These are phyloP conservation scores for Porites lutea DNA, from an alignment of 64 coral and sea anemone genomes.

Conservation along the genomic window DNA sequence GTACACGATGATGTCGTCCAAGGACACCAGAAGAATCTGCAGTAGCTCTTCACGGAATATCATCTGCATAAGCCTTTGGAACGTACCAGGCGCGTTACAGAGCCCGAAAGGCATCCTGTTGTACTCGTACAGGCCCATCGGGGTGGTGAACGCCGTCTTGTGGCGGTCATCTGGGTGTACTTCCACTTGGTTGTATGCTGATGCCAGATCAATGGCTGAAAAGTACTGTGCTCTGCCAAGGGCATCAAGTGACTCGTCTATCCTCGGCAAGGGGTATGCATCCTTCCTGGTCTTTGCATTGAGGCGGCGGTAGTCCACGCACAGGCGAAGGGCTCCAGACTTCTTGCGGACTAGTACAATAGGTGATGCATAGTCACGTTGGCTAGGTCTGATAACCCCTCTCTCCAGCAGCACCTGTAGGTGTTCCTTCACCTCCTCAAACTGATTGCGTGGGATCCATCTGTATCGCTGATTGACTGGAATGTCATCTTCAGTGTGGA, in stretches of 20 bases:
- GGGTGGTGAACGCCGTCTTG: constrained; percentile 63
- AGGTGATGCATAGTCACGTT: constrained; percentile 56
- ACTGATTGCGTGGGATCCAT: constrained; percentile 18
- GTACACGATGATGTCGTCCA: constrained; percentile 63
- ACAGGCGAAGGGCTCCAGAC: constrained; percentile 5
- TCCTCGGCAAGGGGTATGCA: constrained; percentile 27
- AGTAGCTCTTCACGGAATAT: background rate
- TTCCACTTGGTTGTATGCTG: constrained; percentile 57
- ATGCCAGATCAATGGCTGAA: constrained; percentile 37
- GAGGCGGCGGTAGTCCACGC: constrained; percentile 26
- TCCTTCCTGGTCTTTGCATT: constrained; percentile 32
- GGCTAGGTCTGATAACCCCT: background rate
- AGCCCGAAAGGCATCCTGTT: constrained; percentile 48
- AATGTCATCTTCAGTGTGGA: constrained; percentile 33
- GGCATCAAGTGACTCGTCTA: constrained; percentile 28
- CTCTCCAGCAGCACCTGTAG: constrained; percentile 16
- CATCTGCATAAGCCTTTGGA: constrained; percentile 28
- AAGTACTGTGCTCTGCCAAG: constrained; percentile 16
- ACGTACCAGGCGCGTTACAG: constrained; percentile 31
- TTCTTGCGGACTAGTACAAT: constrained; percentile 59
- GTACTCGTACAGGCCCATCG: constrained; percentile 63
- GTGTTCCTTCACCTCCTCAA: constrained; percentile 46
- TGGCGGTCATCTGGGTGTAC: constrained; percentile 12
- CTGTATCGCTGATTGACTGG: constrained; percentile 38
- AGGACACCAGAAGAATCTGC: constrained; percentile 34